phyloP scores from a whole-genome alignment of 2,888 invertebrate genomes.

The Stenodema calcarata region DNA sequence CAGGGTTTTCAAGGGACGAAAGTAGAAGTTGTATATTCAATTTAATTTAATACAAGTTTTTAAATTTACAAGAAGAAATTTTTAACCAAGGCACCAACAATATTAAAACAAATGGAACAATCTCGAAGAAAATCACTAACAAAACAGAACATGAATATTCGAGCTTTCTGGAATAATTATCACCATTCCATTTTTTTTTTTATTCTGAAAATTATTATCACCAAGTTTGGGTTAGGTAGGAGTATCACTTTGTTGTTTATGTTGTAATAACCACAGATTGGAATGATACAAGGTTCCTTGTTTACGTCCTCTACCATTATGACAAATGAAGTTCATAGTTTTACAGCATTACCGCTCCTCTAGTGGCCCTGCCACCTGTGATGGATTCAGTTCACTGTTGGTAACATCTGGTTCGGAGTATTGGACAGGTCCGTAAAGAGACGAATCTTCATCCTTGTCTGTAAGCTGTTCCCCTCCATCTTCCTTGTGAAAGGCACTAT shows the following conservation, averaged over 20 bases:
- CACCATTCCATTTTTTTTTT: background rate
- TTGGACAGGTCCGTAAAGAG: constrained; percentile 84
- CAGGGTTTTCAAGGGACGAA: too few species aligned
- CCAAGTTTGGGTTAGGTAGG: background rate
- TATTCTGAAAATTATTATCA: background rate
- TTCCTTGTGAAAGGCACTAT: constrained; percentile 61
- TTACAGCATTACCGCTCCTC: constrained; percentile 39
- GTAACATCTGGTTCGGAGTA: constrained; percentile 75
- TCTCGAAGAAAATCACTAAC: constrained; percentile 13
- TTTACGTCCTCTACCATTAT: constrained; percentile 2
- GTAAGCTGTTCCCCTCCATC: constrained; percentile 77
- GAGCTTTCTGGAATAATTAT: background rate
- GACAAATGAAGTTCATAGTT: background rate
- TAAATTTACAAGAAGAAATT: constrained; percentile 26
- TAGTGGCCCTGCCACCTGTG: background rate
- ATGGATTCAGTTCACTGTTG: constrained; percentile 23
- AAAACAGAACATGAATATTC: constrained; percentile 6
- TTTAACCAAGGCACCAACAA: constrained; percentile 45
- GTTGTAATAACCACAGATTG: background rate
- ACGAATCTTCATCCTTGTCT: constrained; percentile 87
- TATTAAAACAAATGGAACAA: constrained; percentile 31
- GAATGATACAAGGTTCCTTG: constrained; percentile 7
- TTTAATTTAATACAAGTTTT: constrained; percentile 22
- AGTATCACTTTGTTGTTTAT: background rate
- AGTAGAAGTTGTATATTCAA: background rate